Evolutionary conservation across 2,113 vertebrate species (phyloP).

Genomic region (Grantiella picta): DNA sequence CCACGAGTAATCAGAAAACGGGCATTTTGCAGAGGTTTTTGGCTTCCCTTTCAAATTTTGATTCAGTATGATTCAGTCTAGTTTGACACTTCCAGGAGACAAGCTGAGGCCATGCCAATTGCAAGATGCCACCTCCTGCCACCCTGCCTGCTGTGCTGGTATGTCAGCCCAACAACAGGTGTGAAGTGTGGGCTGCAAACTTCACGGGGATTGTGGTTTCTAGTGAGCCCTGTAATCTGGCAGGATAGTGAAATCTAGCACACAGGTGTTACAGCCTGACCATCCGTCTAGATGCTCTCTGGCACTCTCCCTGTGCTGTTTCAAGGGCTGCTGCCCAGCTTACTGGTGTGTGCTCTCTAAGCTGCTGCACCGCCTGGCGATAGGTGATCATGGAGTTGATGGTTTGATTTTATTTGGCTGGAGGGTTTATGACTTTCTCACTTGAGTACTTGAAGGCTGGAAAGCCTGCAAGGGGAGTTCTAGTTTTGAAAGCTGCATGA

Average conservation of each 20-base stretch:
- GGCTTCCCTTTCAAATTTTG: background rate
- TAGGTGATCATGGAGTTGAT: background rate
- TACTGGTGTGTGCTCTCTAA: background rate
- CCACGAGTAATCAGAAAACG: background rate
- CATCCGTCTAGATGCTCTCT: background rate
- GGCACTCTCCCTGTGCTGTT: background rate
- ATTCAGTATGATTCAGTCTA: background rate
- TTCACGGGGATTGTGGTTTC: background rate
- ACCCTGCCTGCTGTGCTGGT: background rate
- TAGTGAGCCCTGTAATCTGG: background rate
- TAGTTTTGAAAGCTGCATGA: background rate
- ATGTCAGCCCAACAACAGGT: rapidly evolving
- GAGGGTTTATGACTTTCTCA: background rate
- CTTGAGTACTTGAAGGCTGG: background rate
- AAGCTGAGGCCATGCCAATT: background rate
- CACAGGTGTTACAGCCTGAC: background rate
- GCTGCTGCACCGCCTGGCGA: background rate
- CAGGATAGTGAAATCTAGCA: background rate
- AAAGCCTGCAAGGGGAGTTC: background rate
- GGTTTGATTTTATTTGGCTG: background rate
- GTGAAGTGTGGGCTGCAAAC: background rate
- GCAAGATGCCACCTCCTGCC: background rate
- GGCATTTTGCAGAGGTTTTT: background rate
- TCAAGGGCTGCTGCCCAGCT: background rate
- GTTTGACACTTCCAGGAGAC: background rate